Conservation (phyloP, 2,888 invertebrate genomes). For the Girardia tigrina region DNA sequence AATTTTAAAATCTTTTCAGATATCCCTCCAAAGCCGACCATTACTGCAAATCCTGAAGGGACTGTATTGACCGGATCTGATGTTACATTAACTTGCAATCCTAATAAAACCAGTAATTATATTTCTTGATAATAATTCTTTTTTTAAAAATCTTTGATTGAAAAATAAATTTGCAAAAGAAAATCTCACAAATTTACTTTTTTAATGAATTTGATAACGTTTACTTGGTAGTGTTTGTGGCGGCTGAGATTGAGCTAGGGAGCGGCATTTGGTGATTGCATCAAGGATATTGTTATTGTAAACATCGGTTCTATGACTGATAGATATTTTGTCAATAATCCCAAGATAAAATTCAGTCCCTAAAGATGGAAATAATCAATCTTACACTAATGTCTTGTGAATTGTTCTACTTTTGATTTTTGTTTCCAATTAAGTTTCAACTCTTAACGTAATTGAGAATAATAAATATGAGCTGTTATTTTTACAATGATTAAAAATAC, state of each 20-base stretch:
- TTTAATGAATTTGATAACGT: too few relatives aligned
- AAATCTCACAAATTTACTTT: not conserved
- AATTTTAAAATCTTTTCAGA: not conserved
- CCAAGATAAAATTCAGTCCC: not conserved
- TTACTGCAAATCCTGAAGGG: not conserved
- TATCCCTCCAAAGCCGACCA: not conserved
- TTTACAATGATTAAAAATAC: too few relatives aligned
- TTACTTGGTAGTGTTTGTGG: not conserved
- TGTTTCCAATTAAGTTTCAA: not conserved
- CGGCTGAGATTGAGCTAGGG: not conserved
- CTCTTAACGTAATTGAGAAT: not conserved
- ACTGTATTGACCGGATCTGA: not conserved
- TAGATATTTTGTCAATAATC: constrained; percentile 3
- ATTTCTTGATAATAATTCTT: too few relatives aligned
- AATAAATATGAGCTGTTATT: constrained; percentile 10
- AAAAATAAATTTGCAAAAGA: not conserved
- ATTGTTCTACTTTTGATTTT: constrained; percentile 12
- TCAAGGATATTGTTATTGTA: constrained; percentile 23
- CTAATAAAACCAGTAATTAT: not conserved
- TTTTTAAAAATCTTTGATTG: too few relatives aligned
- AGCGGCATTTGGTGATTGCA: not conserved
- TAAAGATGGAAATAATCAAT: not conserved
- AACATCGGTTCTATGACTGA: constrained; percentile 4
- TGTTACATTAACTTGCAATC: not conserved
- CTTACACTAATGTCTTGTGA: not conserved